phyloP scores from a whole-genome alignment of 2,113 vertebrate species.

The Ochotona curzoniae region DNA sequence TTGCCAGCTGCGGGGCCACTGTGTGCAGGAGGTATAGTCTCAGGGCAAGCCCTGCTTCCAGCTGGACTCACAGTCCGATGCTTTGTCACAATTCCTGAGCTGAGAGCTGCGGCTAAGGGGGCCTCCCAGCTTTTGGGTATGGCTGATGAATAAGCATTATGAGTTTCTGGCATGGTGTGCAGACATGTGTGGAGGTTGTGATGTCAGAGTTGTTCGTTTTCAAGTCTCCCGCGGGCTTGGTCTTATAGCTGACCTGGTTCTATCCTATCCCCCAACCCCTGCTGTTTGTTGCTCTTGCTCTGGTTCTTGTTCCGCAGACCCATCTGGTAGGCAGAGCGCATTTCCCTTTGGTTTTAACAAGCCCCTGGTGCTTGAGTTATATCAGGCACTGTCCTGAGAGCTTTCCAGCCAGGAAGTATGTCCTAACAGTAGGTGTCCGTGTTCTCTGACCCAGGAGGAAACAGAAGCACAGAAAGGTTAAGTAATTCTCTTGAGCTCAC shows the following conservation, averaged over 20 bases:
- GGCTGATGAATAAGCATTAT: not conserved
- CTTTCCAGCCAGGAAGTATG: not conserved
- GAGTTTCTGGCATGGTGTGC: not conserved
- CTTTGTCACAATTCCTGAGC: not conserved
- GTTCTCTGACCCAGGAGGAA: not conserved
- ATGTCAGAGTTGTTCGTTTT: not conserved
- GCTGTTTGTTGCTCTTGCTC: not conserved
- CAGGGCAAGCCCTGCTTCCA: not conserved
- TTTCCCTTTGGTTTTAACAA: not conserved
- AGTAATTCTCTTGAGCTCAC: not conserved
- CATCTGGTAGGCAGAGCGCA: not conserved
- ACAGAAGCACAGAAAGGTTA: not conserved
- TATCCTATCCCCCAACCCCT: not conserved
- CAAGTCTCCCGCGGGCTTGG: not conserved
- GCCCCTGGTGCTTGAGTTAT: not conserved
- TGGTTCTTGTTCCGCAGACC: not conserved
- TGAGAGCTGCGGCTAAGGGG: not conserved
- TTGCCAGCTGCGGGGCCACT: slow-evolving; percentile 8
- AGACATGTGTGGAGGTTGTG: too few relatives aligned
- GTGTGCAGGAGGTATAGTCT: not conserved
- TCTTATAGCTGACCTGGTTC: not conserved
- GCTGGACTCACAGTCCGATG: not conserved
- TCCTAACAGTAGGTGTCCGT: not conserved
- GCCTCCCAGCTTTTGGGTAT: not conserved
- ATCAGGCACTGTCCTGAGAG: not conserved